A percentile compares a stretch with the other conserved stretches of the same genome.
Evolutionary conservation across 2,888 invertebrate species (phyloP).

Genomic region (Desoria tigrina): DNA sequence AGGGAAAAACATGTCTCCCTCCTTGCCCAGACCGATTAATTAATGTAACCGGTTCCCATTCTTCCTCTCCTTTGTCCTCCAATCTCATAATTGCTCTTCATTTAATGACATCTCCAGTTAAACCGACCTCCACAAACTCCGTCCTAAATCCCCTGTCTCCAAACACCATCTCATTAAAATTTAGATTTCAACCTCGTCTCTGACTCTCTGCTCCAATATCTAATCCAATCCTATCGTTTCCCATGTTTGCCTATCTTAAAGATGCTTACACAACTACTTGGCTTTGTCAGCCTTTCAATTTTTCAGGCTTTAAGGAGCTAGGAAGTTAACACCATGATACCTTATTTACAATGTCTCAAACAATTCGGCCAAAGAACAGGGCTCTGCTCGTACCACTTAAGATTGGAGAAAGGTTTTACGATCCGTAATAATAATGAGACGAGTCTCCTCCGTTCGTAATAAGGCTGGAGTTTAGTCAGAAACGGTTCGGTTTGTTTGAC

Average conservation of each 20-base stretch:
- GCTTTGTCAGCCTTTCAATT: background rate
- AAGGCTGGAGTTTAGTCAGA: too few species aligned
- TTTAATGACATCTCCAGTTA: slow-evolving; percentile 36
- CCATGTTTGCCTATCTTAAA: slow-evolving; percentile 37
- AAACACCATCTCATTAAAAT: slow-evolving; percentile 3
- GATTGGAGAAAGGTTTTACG: too few species aligned
- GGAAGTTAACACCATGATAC: background rate
- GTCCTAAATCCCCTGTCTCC: too few species aligned
- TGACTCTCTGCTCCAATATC: background rate
- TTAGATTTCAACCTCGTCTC: background rate
- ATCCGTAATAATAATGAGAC: too few species aligned
- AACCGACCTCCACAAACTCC: too few species aligned
- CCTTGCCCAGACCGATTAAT: slow-evolving; percentile 28
- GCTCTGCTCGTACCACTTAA: too few species aligned
- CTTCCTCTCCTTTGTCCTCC: slow-evolving; percentile 2
- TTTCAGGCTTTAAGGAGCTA: background rate
- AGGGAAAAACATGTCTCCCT: slow-evolving; percentile 32
- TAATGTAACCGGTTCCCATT: slow-evolving; percentile 44
- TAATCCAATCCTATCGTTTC: slow-evolving; percentile 28
- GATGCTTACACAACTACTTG: background rate
- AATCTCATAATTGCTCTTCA: slow-evolving; percentile 41
- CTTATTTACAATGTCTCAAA: too few species aligned
- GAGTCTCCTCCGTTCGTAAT: too few species aligned
- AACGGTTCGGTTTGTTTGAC: too few species aligned
- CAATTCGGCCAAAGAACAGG: too few species aligned